Evolutionary conservation across 2,888 invertebrate genomes (phyloP).

Genomic region (Cryptosula pallasiana): DNA sequence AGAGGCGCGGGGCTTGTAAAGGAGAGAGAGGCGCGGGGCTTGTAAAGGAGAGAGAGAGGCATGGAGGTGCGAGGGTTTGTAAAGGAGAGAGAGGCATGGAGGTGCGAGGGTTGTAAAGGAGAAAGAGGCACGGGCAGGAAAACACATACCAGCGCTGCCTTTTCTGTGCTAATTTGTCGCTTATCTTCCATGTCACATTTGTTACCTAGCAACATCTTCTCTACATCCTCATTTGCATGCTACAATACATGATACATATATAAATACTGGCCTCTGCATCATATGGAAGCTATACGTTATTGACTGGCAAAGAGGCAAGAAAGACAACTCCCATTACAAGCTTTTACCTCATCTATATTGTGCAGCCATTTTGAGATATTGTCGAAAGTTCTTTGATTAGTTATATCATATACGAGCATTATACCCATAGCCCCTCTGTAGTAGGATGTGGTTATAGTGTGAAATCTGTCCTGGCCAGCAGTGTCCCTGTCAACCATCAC

Average conservation of each 20-base stretch:
- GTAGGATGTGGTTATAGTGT: conserved; percentile 91
- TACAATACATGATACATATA: conserved; percentile 53
- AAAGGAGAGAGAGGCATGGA: too few relatives aligned
- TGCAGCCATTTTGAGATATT: conserved; percentile 92
- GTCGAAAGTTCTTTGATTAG: conserved; percentile 89
- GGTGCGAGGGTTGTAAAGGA: too few relatives aligned
- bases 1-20: too few relatives aligned
- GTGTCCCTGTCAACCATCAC: too few relatives aligned
- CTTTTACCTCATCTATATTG: conserved; percentile 90
- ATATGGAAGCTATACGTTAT: too few relatives aligned
- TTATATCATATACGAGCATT: conserved; percentile 83
- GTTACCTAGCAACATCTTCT: conserved; percentile 92
- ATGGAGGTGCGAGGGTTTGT: too few relatives aligned
- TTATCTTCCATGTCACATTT: conserved; percentile 93
- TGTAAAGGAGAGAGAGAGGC: too few relatives aligned
- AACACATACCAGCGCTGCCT: conserved; percentile 1
- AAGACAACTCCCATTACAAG: too few relatives aligned
- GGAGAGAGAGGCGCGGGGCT: too few relatives aligned
- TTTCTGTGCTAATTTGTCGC: conserved; percentile 52
- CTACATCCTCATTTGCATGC: conserved; percentile 96
- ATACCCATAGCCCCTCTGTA: conserved; percentile 95
- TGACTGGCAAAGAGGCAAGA: too few relatives aligned
- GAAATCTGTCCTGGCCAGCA: conserved; percentile 89
- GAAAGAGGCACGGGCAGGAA: too few relatives aligned
- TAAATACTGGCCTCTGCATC: too few relatives aligned